Percentiles rank a stretch among this genome's conserved stretches.
Conservation (phyloP, 2,797 vertebrate species). For the Dendrocincla fuliginosa region DNA sequence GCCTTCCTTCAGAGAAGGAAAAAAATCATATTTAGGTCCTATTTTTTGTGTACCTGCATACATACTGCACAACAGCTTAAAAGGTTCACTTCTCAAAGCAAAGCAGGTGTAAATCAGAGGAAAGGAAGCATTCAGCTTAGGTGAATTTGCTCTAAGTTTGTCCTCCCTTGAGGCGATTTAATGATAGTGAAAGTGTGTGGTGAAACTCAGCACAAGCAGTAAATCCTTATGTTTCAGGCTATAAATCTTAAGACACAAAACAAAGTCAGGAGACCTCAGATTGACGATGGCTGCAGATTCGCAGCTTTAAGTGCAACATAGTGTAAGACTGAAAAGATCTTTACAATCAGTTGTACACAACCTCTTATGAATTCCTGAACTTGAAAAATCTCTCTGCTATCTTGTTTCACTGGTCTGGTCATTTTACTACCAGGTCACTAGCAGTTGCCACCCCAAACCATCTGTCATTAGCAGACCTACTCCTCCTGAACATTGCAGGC, state of each 20-base stretch:
- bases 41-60: neutral
- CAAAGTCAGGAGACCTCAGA: neutral
- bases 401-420: neutral
- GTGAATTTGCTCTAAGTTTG: neutral
- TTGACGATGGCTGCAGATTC: neutral
- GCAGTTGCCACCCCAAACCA: neutral
- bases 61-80: neutral
- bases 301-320: neutral
- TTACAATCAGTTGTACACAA: neutral
- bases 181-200: neutral
- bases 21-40: neutral
- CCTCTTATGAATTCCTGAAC: neutral
- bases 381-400: neutral
- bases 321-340: neutral
- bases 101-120: neutral
- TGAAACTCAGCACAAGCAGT: neutral
- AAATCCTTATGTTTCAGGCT: neutral
- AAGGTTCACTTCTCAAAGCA: neutral
- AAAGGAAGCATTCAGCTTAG: neutral
- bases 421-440: neutral
- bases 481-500: neutral
- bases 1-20: neutral
- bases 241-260: neutral
- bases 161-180: neutral
- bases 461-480: neutral